A percentile compares a stretch with the other conserved stretches of the same genome.
phyloP scores from a whole-genome alignment of 2,113 vertebrate species.

The Percopsis transmontana region DNA sequence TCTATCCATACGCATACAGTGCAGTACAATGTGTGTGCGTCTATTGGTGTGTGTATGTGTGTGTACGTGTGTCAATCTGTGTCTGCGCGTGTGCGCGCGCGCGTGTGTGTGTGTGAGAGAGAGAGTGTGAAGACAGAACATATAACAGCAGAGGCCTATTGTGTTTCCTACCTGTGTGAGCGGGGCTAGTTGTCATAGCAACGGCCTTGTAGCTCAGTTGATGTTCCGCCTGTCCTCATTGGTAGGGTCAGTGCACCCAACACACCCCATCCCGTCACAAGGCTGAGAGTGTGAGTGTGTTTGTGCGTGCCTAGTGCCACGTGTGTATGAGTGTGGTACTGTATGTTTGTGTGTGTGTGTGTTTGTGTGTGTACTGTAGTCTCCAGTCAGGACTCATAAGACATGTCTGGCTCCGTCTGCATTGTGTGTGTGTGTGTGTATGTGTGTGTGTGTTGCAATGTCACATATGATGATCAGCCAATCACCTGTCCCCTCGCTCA shows the following conservation, averaged over 20 bases:
- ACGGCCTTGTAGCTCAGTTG: slow-evolving; percentile 77
- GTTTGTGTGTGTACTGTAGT: slow-evolving; percentile 36
- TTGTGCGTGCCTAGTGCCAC: slow-evolving; percentile 48
- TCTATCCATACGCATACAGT: slow-evolving; percentile 1
- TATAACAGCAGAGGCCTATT: slow-evolving; percentile 73
- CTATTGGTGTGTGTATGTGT: slow-evolving; percentile 25
- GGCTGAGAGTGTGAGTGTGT: slow-evolving; percentile 32
- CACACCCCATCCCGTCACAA: slow-evolving; percentile 63
- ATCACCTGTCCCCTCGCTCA: slow-evolving; percentile 65
- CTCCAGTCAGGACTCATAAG: too few species aligned
- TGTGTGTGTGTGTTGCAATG: slow-evolving; percentile 37
- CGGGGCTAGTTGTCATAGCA: slow-evolving; percentile 76
- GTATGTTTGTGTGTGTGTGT: slow-evolving; percentile 6
- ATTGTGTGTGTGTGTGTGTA: slow-evolving; percentile 28
- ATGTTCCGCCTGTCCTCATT: slow-evolving; percentile 78
- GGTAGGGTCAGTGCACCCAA: slow-evolving; percentile 75
- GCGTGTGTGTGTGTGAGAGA: slow-evolving; percentile 16
- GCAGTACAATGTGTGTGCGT: slow-evolving; percentile 19
- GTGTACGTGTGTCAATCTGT: neutral
- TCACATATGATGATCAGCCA: slow-evolving; percentile 70
- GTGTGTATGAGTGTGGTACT: slow-evolving; percentile 25
- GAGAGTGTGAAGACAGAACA: slow-evolving; percentile 51
- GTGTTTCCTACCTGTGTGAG: slow-evolving; percentile 77
- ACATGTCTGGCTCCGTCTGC: too few species aligned
- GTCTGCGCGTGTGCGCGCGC: neutral